Evolutionary conservation across 2,888 invertebrate species (phyloP).

Genomic region (Cheilosia pagana): DNA sequence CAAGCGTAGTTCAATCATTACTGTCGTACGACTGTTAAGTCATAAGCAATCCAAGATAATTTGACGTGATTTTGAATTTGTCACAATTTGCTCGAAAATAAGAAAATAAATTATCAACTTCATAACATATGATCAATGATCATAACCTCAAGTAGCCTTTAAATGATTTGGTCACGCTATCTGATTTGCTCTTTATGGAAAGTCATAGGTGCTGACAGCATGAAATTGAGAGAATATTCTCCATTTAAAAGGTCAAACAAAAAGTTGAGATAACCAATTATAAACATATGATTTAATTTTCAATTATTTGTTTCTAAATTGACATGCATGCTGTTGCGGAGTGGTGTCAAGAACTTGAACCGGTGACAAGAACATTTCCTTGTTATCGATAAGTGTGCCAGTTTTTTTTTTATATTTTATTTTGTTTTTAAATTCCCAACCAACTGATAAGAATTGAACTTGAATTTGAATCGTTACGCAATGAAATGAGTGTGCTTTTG

Average conservation of each 20-base stretch:
- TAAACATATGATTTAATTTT: neutral
- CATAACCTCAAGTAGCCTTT: neutral
- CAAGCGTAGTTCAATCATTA: too few relatives aligned
- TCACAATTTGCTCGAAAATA: too few relatives aligned
- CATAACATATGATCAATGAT: too few relatives aligned
- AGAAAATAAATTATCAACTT: too few relatives aligned
- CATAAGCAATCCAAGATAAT: too few relatives aligned
- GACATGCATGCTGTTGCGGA: constrained; percentile 1
- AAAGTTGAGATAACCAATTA: neutral
- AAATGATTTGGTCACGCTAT: neutral
- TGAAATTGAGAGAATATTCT: neutral
- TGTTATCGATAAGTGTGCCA: constrained; percentile 3
- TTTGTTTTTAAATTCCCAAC: neutral
- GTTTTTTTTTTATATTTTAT: neutral
- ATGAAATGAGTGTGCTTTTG: neutral
- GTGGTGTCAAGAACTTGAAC: neutral
- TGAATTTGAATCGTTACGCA: neutral
- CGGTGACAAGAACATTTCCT: neutral
- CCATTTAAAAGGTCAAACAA: neutral
- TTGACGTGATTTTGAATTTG: too few relatives aligned
- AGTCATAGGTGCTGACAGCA: neutral
- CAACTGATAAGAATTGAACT: neutral
- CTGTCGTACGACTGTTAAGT: too few relatives aligned
- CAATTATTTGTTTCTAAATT: neutral
- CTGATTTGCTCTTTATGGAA: neutral